Base-by-base conservation (phyloP, 30 jellyfish, hydroid and myxozoan species). In the Chironex yamaguchii region DNA sequence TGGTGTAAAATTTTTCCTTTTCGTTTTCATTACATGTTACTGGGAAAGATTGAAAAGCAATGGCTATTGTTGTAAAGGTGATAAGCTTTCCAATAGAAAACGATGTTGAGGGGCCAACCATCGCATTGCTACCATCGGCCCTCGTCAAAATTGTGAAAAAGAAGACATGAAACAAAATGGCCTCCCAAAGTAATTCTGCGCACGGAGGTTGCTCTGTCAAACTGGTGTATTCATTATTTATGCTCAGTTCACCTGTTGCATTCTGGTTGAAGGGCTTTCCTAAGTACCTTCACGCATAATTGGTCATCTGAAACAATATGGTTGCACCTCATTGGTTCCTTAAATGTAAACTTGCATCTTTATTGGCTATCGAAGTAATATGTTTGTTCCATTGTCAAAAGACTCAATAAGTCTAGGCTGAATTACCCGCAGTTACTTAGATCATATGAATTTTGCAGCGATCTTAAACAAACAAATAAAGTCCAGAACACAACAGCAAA, bases 101-200 rank as follows among this genome's bases (percentile, higher is more conserved):
- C 31, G 13, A 42, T 79, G 97, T 88, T 90, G 89, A 26, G 3
- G 90, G 90, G 72, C 63, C 81, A 62, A 89, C 89, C 97, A 89
- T 89, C 91, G 97, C 97, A 89, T 89, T 53, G 35, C 97, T 89
- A 89, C 97, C 82, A 89, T 64, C 70, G 78, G 68, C 50, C 76
- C 83, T 63, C 58, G 9, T 42, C 58, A 42, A 42, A 42, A 42
- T 42, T 42, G 58, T 6, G 58, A 6, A 42, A 42, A 42, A 42
- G 17, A 42, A 42, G 58, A 6, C 9, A 9, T 6, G 9, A 42
- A 42, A 42, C 9, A 17, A 17, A 42, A 6, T 9, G 58, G 13
- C 17, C 13, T 17, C 58, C 58, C 9, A 17, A 42, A 42, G 58
- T 9, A 42, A 42, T 6, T 42, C 17, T 42, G 9, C 58, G 17